Conservation (phyloP, 1,140 invertebrate species). For the Ylistrum balloti region DNA sequence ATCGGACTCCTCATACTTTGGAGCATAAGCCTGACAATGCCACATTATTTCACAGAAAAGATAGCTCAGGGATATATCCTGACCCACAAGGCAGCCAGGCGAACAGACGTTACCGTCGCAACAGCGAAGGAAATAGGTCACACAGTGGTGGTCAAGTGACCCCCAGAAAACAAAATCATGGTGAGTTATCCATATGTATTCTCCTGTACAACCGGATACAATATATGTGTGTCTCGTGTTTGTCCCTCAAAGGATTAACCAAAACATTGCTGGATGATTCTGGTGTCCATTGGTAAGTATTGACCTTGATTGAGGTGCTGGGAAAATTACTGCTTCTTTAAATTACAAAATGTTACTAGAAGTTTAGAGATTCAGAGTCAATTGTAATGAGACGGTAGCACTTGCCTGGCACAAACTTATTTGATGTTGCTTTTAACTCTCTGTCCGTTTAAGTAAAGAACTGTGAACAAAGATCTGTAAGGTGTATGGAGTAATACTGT, state of each 20-base stretch:
- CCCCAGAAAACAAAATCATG: slow-evolving; percentile 50
- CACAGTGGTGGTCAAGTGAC: slow-evolving; percentile 44
- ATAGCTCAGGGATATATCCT: neutral
- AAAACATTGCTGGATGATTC: neutral
- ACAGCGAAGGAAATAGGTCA: slow-evolving; percentile 54
- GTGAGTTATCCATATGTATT: slow-evolving; percentile 50
- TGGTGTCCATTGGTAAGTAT: neutral
- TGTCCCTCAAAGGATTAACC: neutral
- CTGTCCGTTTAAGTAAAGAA: too few relatives aligned
- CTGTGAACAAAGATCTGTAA: too few relatives aligned
- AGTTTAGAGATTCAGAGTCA: too few relatives aligned
- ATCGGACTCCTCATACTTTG: slow-evolving; percentile 48
- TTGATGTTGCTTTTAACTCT: too few relatives aligned
- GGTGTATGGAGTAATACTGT: too few relatives aligned
- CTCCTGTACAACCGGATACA: neutral
- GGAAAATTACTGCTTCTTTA: slow-evolving; percentile 1
- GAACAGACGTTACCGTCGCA: slow-evolving; percentile 43
- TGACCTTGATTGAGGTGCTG: neutral
- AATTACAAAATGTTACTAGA: neutral
- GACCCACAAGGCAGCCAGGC: slow-evolving; percentile 14
- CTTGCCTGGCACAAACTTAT: too few relatives aligned
- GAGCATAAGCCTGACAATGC: slow-evolving; percentile 47
- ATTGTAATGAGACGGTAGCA: too few relatives aligned
- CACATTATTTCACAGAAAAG: slow-evolving; percentile 34
- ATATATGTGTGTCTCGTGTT: neutral